Conservation (phyloP, 2,113 vertebrate genomes). For the Microtus montanus region DNA sequence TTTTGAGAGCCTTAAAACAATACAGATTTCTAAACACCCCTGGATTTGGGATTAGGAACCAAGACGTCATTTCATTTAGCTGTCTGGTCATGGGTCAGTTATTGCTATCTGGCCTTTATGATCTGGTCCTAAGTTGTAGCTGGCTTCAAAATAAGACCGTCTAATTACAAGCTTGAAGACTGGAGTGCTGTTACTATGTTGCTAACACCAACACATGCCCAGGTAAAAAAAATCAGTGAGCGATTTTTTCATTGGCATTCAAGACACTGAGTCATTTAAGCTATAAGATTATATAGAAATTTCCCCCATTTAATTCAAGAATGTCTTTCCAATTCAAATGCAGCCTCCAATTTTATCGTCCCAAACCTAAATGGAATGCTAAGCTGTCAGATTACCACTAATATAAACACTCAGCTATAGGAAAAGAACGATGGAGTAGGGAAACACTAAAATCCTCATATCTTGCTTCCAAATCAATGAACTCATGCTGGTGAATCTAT, state of each 20-base stretch:
- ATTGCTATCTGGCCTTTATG: slow-evolving; percentile 7
- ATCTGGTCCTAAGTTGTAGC: neutral
- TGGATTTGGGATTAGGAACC: slow-evolving; percentile 16
- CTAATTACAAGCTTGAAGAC: slow-evolving; percentile 44
- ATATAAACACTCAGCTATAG: slow-evolving; percentile 5
- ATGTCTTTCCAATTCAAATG: slow-evolving; percentile 47
- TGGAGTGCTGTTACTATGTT: slow-evolving; percentile 24
- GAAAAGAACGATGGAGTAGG: neutral
- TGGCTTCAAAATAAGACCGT: slow-evolving; percentile 44
- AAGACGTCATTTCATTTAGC: slow-evolving; percentile 7
- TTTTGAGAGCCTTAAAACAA: neutral
- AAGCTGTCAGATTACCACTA: neutral
- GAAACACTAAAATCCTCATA: neutral
- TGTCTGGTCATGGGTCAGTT: neutral
- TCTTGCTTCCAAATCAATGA: slow-evolving; percentile 26
- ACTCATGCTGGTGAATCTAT: neutral
- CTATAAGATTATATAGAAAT: no score
- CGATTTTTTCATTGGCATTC: slow-evolving; percentile 15
- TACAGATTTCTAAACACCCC: slow-evolving; percentile 3
- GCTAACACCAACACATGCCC: slow-evolving; percentile 14
- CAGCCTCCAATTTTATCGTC: slow-evolving; percentile 7
- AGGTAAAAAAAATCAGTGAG: slow-evolving; percentile 32
- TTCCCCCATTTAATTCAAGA: slow-evolving; percentile 32
- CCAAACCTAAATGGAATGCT: neutral
- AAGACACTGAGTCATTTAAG: slow-evolving; percentile 41